Evolutionary conservation across 2,888 invertebrate genomes (phyloP), one percentile per base, ranked within the genome.

Genomic region (Chesias legatella): DNA sequence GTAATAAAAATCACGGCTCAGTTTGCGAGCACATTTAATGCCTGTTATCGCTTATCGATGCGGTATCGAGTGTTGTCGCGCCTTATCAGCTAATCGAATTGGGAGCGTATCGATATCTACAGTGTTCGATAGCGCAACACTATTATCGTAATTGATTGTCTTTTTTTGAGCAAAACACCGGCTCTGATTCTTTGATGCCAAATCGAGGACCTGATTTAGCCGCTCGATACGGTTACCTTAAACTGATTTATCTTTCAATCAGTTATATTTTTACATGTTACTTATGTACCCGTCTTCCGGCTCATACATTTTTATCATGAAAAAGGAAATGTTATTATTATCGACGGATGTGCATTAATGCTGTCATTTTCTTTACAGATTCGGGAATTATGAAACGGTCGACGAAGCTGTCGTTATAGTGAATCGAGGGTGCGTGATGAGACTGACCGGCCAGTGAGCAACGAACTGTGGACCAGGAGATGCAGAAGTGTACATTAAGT

Each of bases 91-190:
- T 82, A 81, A 86, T 84, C 84, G 83, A 84, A 84, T 82, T 83
- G 79, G 82, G 80, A 78, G 76, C 83, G 79, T 76, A 78, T 79
- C 79, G 81, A 71, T 85, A 84, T 78, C 82, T 62, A 60, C 60
- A 70, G 73, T 77, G 68, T 79, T 66, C 67, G 84, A 84, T 84
- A 82, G 60, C 73, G 63, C 68, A 68, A 69, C 71, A 67, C 67
- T 73, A 76, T 78, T 82, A 84, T 86, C 85, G 81, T 82, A 85
- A 85, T 84, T 82, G 85, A 86, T 85, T 83, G 83, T 83, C 72
- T 72, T 63, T 68, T 74, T 76, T 80, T 79, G 73, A 68, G 76
- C 73, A 76, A 76, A 73, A 74, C 57, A 79, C 68, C 76, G 74
- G 64, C 72, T 66, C 58, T 37, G 58, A 63, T 65, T 54, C 70